Conservation (phyloP, 2,888 invertebrate species). For the Sarcophaga caerulescens region DNA sequence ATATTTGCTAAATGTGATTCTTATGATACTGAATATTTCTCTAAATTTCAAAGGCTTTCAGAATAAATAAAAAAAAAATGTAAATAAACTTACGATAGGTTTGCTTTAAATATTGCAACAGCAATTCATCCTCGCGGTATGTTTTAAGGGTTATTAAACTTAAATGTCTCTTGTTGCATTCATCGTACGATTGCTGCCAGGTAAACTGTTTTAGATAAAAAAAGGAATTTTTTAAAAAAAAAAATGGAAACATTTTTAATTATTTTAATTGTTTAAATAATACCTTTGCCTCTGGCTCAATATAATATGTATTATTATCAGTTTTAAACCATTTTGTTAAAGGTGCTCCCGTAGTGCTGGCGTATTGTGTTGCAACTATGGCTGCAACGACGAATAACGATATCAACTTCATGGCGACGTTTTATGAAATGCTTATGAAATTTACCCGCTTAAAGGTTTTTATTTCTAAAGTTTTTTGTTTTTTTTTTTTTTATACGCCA, state of each 20-base stretch:
- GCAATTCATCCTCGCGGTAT: constrained; percentile 35
- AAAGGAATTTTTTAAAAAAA: neutral
- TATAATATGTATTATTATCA: constrained; percentile 57
- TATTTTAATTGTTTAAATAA: neutral
- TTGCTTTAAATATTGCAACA: constrained; percentile 40
- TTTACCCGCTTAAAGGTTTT: neutral
- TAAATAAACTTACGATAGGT: constrained; percentile 27
- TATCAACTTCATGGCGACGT: constrained; percentile 42
- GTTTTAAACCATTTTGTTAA: constrained; percentile 65
- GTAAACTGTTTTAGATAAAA: constrained; percentile 26
- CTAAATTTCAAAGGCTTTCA: no score
- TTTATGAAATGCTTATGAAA: constrained; percentile 29
- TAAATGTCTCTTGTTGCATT: constrained; percentile 51
- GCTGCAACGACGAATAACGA: constrained; percentile 34
- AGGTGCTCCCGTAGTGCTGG: constrained; percentile 29
- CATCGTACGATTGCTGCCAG: constrained; percentile 55
- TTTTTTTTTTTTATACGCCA: neutral
- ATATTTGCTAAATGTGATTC: no score
- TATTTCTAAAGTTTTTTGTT: neutral
- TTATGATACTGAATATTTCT: no score
- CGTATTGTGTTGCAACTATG: constrained; percentile 1
- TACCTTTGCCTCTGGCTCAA: constrained; percentile 54
- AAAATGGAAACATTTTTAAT: neutral
- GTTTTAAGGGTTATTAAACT: constrained; percentile 36
- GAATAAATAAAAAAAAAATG: no score